Evolutionary conservation across 2,888 invertebrate genomes (phyloP), one percentile per base, ranked within the genome.

Genomic region (Dexiosoma caninum): DNA sequence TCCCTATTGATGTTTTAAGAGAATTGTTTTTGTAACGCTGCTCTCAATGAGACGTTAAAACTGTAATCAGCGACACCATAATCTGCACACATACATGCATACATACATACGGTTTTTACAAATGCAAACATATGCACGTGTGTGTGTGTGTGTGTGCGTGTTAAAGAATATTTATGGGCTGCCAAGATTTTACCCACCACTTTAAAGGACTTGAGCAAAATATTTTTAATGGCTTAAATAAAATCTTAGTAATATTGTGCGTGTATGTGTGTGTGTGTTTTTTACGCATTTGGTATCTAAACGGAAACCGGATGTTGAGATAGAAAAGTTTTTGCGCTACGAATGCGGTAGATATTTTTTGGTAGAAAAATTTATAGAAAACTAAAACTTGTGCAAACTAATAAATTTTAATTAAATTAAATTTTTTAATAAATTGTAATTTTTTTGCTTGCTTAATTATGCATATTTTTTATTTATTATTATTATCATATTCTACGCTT

Each of bases 271-370:
- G 40, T 42, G 51, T n/a, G 37, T 70, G 57, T 71, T 78, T 81
- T 66, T 85, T 78, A 81, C 78, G 32, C 40, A 55, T 53, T 35
- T 69, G 59, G 12, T 19, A n/a, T n/a, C n/a, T n/a, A 16, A 32
- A 62, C 69, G 60, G 79, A 69, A 74, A 80, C 59, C 69, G 79
- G 79, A 80, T 59, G 59, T 70, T 46, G 40, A 66, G 71, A 71
- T 71, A 80, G 37, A 66, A 27, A 37, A 66, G 19, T 42, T 59
- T 30, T 27, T 19, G 46, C 27, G 44, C 19, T 51, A 21, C 35
- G 14, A 75, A 46, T 21, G n/a, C 10, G 1, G 32, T 9, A 53
- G 42, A 21, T 8, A 53, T 53, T 16, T 69, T 21, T 44, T 23
- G 27, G 27, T 27, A 27, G 6, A 27, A 27, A 5, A 3, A 27